Conservation (phyloP, 2,797 vertebrate species). For the Gephyroberyx darwinii region DNA sequence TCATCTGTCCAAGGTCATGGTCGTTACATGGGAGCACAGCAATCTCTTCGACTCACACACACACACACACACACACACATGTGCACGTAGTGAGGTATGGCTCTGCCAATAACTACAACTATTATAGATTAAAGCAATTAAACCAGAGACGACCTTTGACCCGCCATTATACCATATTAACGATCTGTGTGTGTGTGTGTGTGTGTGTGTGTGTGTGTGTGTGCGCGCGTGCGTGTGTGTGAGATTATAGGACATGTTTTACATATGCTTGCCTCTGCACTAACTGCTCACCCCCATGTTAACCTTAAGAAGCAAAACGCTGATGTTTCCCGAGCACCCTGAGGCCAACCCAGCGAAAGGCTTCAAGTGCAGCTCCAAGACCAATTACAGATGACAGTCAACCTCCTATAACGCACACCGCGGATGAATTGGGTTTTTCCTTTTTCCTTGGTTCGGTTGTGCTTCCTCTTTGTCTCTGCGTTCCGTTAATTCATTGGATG, state of each 20-base stretch:
- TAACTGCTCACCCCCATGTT: constrained; percentile 63
- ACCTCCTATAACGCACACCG: constrained; percentile 38
- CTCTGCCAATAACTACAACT: constrained; percentile 77
- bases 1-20: constrained; percentile 78
- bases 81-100: constrained; percentile 65
- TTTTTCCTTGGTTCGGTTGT: constrained; percentile 3
- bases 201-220: constrained; percentile 14
- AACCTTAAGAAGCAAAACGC: constrained; percentile 62
- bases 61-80: constrained; percentile 23
- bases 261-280: constrained; percentile 73
- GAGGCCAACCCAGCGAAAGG: constrained; percentile 52
- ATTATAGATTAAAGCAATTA: constrained; percentile 82
- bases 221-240: constrained; percentile 2
- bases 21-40: constrained; percentile 71
- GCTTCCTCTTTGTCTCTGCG: no score
- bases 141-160: constrained; percentile 77
- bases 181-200: constrained; percentile 61
- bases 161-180: constrained; percentile 67
- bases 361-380: constrained; percentile 32
- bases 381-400: constrained; percentile 49
- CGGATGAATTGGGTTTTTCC: constrained; percentile 11
- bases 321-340: constrained; percentile 12
- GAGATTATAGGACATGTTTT: constrained; percentile 49
- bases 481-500: constrained; percentile 22
- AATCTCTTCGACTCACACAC: constrained; percentile 60